phyloP scores from a whole-genome alignment of 2,888 invertebrate species.

The Galeopsomyia nigrocyanea region DNA sequence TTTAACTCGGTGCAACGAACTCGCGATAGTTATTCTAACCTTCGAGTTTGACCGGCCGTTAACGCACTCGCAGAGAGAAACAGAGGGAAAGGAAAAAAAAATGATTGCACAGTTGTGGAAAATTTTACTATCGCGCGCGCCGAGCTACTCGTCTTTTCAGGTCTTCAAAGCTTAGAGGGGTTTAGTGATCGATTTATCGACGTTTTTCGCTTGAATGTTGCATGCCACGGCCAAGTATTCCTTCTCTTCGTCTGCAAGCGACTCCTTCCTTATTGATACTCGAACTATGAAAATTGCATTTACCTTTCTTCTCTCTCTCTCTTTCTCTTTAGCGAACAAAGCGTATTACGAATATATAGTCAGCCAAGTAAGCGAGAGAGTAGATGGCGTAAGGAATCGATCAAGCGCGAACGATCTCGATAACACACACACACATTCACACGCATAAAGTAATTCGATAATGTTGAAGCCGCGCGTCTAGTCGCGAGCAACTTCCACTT shows the following conservation, averaged over 20 bases:
- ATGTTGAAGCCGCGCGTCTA: too few species aligned
- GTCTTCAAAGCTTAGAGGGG: conserved; percentile 23
- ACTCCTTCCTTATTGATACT: too few species aligned
- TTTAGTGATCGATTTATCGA: conserved; percentile 25
- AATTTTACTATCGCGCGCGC: conserved; percentile 17
- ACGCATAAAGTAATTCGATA: conserved; percentile 22
- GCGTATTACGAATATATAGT: not conserved
- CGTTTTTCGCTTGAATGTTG: not conserved
- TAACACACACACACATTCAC: not conserved
- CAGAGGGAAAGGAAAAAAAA: not conserved
- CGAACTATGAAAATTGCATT: conserved; percentile 4
- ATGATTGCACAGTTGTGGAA: conserved; percentile 10
- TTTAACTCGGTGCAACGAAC: conserved; percentile 38
- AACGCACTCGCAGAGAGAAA: not conserved
- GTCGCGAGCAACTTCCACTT: too few species aligned
- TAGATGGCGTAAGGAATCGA: conserved; percentile 5
- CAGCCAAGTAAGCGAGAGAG: conserved; percentile 9
- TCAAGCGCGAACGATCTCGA: not conserved
- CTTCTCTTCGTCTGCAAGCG: too few species aligned
- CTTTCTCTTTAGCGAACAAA: not conserved
- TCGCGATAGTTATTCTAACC: conserved; percentile 31
- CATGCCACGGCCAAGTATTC: not conserved
- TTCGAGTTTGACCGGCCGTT: conserved; percentile 26
- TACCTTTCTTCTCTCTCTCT: not conserved
- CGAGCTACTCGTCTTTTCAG: not conserved